A percentile compares a stretch with the other conserved stretches of the same genome.
These are phyloP conservation scores for Hormaphis cornu DNA, from an alignment of 1,140 invertebrate genomes.

Conservation along the genomic window DNA sequence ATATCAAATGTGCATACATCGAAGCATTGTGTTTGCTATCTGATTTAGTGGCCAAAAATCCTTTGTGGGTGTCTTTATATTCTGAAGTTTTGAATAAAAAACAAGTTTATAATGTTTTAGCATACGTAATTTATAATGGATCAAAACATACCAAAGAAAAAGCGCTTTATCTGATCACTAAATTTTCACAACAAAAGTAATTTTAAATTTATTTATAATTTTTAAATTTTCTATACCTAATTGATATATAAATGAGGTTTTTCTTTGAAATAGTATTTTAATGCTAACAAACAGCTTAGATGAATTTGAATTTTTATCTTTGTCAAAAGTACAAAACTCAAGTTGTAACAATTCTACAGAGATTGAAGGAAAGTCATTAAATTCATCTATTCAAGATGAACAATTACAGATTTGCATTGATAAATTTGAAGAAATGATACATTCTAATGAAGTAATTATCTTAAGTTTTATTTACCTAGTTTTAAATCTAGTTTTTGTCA, in stretches of 20 bases:
- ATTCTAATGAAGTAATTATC: conserved; percentile 8
- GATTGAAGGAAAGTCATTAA: neutral
- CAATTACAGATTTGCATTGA: conserved; percentile 3
- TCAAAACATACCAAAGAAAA: conserved; percentile 13
- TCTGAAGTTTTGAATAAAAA: conserved; percentile 25
- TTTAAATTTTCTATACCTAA: neutral
- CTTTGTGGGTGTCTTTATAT: conserved; percentile 16
- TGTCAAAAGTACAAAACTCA: neutral
- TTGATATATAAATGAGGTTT: neutral
- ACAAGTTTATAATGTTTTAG: conserved; percentile 14
- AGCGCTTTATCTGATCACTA: conserved; percentile 9
- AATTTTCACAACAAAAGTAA: conserved; percentile 28
- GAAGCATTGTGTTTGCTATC: neutral
- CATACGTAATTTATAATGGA: conserved; percentile 7
- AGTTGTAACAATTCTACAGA: neutral
- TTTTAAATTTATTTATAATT: neutral
- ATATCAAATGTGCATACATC: neutral
- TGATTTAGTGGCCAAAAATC: conserved; percentile 8
- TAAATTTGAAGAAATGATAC: conserved; percentile 8
- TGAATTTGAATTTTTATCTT: neutral
- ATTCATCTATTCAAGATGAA: conserved; percentile 15
- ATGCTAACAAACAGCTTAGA: conserved; percentile 10
- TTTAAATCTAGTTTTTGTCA: neutral
- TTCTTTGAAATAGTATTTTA: neutral
- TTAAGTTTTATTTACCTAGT: neutral